phyloP scores from a whole-genome alignment of 2,797 vertebrate species.

The Phoebastria nigripes region DNA sequence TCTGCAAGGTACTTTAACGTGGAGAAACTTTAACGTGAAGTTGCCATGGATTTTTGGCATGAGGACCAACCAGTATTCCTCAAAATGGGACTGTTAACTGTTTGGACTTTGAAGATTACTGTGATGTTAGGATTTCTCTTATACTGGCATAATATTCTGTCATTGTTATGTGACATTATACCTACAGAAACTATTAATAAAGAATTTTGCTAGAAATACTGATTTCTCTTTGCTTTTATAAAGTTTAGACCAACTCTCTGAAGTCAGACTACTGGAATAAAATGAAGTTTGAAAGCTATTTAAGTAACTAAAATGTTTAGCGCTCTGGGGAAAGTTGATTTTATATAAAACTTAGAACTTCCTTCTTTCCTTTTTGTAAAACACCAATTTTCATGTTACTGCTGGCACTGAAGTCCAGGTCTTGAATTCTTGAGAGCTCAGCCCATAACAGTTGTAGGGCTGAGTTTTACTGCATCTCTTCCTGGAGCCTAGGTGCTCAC shows the following conservation, averaged over 20 bases:
- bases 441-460: not conserved
- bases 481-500: not conserved
- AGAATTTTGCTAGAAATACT: conserved; percentile 14
- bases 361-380: not conserved
- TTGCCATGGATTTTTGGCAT: not conserved
- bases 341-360: not conserved
- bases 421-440: not conserved
- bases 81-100: conserved; percentile 3
- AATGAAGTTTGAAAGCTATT: not conserved
- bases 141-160: not conserved
- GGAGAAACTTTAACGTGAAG: not conserved
- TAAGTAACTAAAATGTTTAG: not conserved
- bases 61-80: not conserved
- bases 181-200: conserved; percentile 44
- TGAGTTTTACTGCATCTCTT: not conserved
- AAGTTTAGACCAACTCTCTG: not conserved
- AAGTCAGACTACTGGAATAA: not conserved
- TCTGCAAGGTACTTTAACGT: not conserved
- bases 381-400: not conserved
- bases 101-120: not conserved
- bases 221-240: not conserved
- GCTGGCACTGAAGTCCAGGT: not conserved
- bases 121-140: conserved; percentile 29
- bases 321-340: not conserved
- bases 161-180: conserved; percentile 32